These are phyloP conservation scores for Zaprionus lachaisei DNA, from an alignment of 1,140 invertebrate genomes.

Conservation along the genomic window DNA sequence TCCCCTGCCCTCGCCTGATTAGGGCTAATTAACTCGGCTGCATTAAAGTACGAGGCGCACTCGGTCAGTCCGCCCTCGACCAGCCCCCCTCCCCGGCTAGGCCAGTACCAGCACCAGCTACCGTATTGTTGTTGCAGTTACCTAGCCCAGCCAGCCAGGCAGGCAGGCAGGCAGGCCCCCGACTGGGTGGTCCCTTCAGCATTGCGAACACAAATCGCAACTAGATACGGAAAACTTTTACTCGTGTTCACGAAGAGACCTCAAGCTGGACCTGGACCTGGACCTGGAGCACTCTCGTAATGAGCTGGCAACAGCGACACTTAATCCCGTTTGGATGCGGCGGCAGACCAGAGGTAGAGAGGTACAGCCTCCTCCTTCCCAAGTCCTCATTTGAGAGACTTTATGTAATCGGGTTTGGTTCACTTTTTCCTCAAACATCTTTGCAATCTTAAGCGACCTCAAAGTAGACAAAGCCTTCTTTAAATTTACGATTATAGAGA, in stretches of 20 bases:
- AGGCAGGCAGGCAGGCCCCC: background rate
- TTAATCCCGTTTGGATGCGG: background rate
- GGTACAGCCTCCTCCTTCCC: background rate
- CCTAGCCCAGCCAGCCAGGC: background rate
- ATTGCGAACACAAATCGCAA: constrained; percentile 35
- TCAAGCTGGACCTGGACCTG: background rate
- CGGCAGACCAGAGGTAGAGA: background rate
- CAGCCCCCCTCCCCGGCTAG: background rate
- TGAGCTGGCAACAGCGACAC: background rate
- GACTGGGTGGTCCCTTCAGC: constrained; percentile 52
- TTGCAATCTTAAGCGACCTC: background rate
- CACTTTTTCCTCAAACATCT: background rate
- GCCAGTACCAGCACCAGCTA: constrained; percentile 16
- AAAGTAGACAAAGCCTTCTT: background rate
- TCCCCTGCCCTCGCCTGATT: constrained; percentile 5
- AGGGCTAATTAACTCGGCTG: constrained; percentile 39
- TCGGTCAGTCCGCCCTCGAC: constrained; percentile 1
- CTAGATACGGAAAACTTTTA: constrained; percentile 21
- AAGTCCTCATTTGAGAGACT: background rate
- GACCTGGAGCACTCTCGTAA: background rate
- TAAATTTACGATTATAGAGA: background rate
- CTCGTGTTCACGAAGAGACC: background rate
- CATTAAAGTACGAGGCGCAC: background rate
- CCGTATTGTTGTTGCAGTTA: constrained; percentile 23
- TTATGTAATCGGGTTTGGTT: constrained; percentile 3